Evolutionary conservation across 2,113 vertebrate species (phyloP).

Genomic region (Thomomys bottae): DNA sequence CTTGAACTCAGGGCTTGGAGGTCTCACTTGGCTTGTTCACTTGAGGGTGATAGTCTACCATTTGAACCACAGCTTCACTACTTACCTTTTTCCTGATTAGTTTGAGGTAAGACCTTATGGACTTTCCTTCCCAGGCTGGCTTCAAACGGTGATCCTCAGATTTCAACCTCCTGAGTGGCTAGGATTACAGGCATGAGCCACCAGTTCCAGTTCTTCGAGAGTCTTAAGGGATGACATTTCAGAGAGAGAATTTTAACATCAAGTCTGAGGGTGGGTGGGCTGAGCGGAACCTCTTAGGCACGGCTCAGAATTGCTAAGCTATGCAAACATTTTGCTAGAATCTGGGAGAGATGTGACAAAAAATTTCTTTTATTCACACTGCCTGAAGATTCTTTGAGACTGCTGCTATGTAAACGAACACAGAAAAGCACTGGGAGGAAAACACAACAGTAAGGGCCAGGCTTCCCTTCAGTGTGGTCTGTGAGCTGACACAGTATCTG

Average conservation of each 20-base stretch:
- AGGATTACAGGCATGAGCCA: too few species aligned
- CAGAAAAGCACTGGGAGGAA: not conserved
- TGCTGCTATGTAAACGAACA: not conserved
- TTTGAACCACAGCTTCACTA: too few species aligned
- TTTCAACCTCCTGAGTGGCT: too few species aligned
- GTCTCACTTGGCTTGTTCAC: too few species aligned
- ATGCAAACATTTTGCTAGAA: conserved; percentile 40
- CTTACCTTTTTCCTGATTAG: too few species aligned
- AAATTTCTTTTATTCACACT: conserved; percentile 40
- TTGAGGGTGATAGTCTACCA: too few species aligned
- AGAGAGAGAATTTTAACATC: conserved; percentile 45
- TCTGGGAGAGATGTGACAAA: conserved; percentile 21
- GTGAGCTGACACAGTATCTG: not conserved
- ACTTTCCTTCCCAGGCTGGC: too few species aligned
- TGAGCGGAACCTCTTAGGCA: conserved; percentile 40
- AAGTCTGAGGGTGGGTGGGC: conserved; percentile 53
- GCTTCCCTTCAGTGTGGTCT: not conserved
- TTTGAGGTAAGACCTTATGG: too few species aligned
- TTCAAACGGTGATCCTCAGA: too few species aligned
- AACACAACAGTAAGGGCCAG: not conserved
- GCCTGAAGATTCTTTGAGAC: not conserved
- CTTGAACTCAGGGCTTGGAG: too few species aligned
- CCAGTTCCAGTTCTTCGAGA: not conserved
- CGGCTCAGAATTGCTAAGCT: conserved; percentile 31
- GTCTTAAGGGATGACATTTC: conserved; percentile 19